phyloP scores from a whole-genome alignment of 2,113 vertebrate genomes.

The Tretioscincus oriximinensis region DNA sequence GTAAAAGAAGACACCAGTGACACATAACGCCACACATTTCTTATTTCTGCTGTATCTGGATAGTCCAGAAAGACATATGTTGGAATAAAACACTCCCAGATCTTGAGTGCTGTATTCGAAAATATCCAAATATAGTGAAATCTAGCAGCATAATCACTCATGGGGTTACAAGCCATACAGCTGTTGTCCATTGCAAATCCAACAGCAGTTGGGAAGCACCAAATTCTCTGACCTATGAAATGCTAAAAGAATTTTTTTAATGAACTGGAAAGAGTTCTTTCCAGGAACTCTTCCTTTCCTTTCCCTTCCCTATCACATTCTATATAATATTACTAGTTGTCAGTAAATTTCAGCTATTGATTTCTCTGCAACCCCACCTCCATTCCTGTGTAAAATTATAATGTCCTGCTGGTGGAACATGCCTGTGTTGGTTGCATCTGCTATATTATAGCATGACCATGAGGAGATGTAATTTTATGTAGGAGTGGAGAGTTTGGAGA shows the following conservation, averaged over 20 bases:
- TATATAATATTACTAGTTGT: neutral
- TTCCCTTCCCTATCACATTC: neutral
- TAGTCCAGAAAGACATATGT: too few species aligned
- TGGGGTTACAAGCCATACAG: neutral
- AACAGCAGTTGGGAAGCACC: neutral
- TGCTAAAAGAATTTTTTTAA: neutral
- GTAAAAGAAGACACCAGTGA: neutral
- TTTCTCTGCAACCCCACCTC: neutral
- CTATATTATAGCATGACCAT: too few species aligned
- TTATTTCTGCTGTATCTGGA: neutral
- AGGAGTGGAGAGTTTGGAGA: too few species aligned
- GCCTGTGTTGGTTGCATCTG: too few species aligned
- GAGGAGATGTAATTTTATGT: too few species aligned
- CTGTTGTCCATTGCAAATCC: neutral
- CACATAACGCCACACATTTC: neutral
- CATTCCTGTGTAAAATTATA: neutral
- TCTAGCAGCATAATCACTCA: too few species aligned
- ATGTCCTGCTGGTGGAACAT: too few species aligned
- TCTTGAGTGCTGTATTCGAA: too few species aligned
- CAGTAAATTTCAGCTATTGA: neutral
- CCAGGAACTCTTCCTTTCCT: neutral
- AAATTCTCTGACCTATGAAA: neutral
- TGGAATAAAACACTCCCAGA: too few species aligned
- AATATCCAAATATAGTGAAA: neutral
- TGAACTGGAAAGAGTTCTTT: neutral